These are phyloP conservation scores for Phainopepla nitens DNA, from an alignment of 2,113 vertebrate species.

Conservation along the genomic window DNA sequence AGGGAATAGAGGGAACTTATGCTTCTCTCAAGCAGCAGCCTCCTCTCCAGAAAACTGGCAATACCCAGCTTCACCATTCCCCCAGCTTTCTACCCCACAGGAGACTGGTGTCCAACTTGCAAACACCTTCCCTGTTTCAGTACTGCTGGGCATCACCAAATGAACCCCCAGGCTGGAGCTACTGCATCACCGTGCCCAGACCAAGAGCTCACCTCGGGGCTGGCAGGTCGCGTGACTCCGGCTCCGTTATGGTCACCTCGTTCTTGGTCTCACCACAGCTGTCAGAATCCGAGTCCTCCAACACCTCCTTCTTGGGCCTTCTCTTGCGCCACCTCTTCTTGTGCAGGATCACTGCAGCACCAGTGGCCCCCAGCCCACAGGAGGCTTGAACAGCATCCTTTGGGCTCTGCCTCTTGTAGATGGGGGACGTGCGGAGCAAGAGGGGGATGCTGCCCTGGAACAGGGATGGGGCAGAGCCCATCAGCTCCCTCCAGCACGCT, in stretches of 20 bases:
- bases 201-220: conserved; percentile 60
- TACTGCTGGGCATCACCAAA: neutral
- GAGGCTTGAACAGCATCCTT: neutral
- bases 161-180: neutral
- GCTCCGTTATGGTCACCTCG: conserved; percentile 48
- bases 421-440: conserved; percentile 82
- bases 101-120: neutral
- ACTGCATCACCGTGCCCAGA: neutral
- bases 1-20: neutral
- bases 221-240: conserved; percentile 24
- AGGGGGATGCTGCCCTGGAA: conserved; percentile 73
- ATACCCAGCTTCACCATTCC: neutral
- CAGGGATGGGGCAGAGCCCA: neutral
- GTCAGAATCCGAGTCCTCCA: conserved; percentile 66
- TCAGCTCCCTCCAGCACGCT: neutral
- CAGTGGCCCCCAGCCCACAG: neutral
- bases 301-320: conserved; percentile 66
- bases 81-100: neutral
- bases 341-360: neutral
- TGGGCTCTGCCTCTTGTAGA: conserved; percentile 59
- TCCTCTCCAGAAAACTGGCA: neutral
- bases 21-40: neutral
- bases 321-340: conserved; percentile 77
- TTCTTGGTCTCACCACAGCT: conserved; percentile 65
- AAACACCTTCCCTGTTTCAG: neutral